Base-by-base conservation (phyloP, 2,797 vertebrate genomes). In the Eidolon dupreanum region DNA sequence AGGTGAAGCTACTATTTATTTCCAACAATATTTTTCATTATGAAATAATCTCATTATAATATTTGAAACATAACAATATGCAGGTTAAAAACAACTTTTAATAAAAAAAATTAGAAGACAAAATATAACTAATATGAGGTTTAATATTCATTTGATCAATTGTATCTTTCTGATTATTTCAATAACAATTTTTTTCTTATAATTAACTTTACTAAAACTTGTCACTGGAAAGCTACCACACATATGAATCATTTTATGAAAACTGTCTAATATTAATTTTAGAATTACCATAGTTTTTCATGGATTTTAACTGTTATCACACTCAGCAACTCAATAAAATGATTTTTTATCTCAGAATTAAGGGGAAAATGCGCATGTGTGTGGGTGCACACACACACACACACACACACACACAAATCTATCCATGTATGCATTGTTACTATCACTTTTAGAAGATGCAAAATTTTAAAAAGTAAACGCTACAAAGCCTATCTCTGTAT, bases 281-380 rank as follows among this genome's bases (percentile, higher is more conserved):
- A 82, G 53, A 85, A 93, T 94, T 89, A 73, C 16, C 61, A 12
- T 88, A 38, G 17, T 85, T 93, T 86, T 86, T 43, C n/a, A 96
- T 16, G 19, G 24, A 53, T 26, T 78, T 97, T 94, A 91, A 49
- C 6, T 86, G 16, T 89, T 93, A 95, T 53, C 91, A 94, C 79
- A 88, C 53, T 11, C 55, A 73, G n/a, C 3, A 77, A 66, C 90
- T 96, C 79, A 70, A 55, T 2, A 51, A 2, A 95, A 94, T 55
- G 5, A 1, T 57, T 81, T 91, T 92, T 59, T 75, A 89, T 73
- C 31, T 66, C 12, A 63, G 24, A 78, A 68, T 59, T 66, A n/a
- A 28, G 3, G 3, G 3, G 20, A 24, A 19, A 74, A 75, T 36
- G 71, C 43, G 55, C 20, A 81, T n/a, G 63, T 8, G 61, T 57